Percentiles rank a stretch among this genome's conserved stretches.
Evolutionary conservation across 2,113 vertebrate species (phyloP).

Genomic region (Pagrus major): DNA sequence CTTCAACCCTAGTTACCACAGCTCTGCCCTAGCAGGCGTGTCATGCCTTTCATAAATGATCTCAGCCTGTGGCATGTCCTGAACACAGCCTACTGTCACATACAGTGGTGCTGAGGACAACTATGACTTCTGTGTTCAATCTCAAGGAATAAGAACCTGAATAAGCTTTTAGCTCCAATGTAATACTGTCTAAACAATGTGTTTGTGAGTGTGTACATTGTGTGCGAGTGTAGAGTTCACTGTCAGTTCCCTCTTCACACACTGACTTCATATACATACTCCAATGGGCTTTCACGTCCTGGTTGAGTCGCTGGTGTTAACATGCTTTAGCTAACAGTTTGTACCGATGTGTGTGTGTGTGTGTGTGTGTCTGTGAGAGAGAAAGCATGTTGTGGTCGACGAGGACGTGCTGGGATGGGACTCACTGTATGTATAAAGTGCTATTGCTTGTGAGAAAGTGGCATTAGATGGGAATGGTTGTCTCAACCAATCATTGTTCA

Average conservation of each 20-base stretch:
- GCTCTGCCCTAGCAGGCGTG: not conserved
- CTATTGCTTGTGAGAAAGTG: constrained; percentile 29
- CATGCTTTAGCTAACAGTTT: constrained; percentile 64
- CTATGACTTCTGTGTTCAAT: constrained; percentile 10
- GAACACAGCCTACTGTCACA: constrained; percentile 30
- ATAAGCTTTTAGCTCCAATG: constrained; percentile 83
- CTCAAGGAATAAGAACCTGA: constrained; percentile 59
- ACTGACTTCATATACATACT: constrained; percentile 63
- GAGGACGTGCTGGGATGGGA: not conserved
- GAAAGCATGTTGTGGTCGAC: constrained; percentile 35
- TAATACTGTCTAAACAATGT: constrained; percentile 55
- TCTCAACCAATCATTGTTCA: constrained; percentile 28
- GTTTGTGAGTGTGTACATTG: constrained; percentile 31
- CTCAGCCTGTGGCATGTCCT: constrained; percentile 37
- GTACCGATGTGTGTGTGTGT: constrained; percentile 15
- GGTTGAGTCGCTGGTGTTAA: constrained; percentile 66
- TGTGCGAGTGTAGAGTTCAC: constrained; percentile 22
- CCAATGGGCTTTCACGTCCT: constrained; percentile 76
- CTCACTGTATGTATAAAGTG: constrained; percentile 25
- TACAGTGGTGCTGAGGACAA: constrained; percentile 17
- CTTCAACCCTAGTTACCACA: too few species aligned
- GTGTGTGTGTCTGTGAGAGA: constrained; percentile 6
- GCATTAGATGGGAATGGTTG: constrained; percentile 1
- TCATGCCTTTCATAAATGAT: not conserved
- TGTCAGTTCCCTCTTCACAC: constrained; percentile 57